Evolutionary conservation across 2,797 vertebrate species (phyloP).

Genomic region (Syndactyla subalaris): DNA sequence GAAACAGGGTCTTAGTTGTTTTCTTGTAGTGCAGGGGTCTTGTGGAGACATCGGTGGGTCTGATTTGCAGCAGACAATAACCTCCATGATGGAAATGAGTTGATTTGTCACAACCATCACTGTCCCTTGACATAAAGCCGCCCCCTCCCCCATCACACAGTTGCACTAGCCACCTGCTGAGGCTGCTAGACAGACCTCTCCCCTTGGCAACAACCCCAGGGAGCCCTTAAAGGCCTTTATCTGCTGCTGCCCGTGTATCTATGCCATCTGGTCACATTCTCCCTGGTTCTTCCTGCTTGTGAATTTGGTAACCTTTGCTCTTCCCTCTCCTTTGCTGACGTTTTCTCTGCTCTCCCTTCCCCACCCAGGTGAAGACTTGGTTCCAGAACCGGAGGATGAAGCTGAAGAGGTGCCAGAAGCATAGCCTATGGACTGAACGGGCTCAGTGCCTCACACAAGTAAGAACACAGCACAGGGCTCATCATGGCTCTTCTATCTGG

Average conservation of each 20-base stretch:
- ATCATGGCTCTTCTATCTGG: neutral
- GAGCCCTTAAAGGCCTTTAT: conserved; percentile 18
- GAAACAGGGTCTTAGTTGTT: neutral
- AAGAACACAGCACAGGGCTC: neutral
- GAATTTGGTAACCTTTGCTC: neutral
- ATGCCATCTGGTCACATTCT: conserved; percentile 13
- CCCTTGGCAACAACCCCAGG: neutral
- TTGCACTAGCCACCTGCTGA: conserved; percentile 38
- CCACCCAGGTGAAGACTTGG: conserved; percentile 90
- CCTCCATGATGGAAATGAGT: neutral
- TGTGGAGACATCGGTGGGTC: neutral
- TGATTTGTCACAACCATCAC: neutral
- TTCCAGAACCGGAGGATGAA: conserved; percentile 95
- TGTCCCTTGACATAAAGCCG: rapidly evolving
- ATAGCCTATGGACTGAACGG: conserved; percentile 77
- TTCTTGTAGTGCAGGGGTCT: neutral
- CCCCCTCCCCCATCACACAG: neutral
- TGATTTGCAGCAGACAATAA: neutral
- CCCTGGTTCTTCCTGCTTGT: neutral
- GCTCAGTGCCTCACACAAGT: conserved; percentile 50
- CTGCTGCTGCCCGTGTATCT: neutral
- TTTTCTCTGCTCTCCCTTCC: neutral
- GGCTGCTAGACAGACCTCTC: conserved; percentile 48
- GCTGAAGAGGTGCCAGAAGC: conserved; percentile 86
- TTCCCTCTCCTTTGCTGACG: neutral